Conservation (phyloP, 2,113 vertebrate genomes). For the Vulpes ferrilata region DNA sequence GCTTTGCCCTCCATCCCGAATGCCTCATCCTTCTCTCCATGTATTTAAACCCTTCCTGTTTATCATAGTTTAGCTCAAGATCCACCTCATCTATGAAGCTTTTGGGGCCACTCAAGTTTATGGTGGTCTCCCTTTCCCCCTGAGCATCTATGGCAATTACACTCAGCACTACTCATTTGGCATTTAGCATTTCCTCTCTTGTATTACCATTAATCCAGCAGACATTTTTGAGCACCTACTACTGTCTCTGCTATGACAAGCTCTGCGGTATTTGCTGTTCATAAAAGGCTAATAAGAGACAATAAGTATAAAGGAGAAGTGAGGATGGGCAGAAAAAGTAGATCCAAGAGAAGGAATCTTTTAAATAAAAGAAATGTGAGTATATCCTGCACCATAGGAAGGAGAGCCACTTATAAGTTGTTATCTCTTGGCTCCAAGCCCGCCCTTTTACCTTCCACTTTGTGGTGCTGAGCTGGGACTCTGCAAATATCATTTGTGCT, state of each 20-base stretch:
- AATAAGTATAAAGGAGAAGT: neutral
- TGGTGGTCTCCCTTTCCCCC: neutral
- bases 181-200: neutral
- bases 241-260: neutral
- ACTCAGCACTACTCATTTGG: neutral
- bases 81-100: neutral
- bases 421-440: neutral
- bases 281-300: constrained; percentile 1
- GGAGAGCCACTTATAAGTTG: neutral
- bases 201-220: neutral
- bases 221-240: neutral
- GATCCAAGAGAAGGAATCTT: neutral
- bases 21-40: neutral
- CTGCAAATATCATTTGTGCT: neutral
- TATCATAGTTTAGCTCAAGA: neutral
- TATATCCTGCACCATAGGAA: neutral
- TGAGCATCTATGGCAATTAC: neutral
- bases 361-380: neutral
- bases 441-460: neutral
- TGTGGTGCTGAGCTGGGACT: neutral
- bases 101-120: neutral
- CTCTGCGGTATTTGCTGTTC: constrained; percentile 26
- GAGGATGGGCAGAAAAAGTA: neutral
- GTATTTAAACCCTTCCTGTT: neutral
- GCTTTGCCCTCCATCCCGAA: neutral